phyloP scores from a whole-genome alignment of 2,113 vertebrate species.

The Hypocryptadius cinnamomeus region DNA sequence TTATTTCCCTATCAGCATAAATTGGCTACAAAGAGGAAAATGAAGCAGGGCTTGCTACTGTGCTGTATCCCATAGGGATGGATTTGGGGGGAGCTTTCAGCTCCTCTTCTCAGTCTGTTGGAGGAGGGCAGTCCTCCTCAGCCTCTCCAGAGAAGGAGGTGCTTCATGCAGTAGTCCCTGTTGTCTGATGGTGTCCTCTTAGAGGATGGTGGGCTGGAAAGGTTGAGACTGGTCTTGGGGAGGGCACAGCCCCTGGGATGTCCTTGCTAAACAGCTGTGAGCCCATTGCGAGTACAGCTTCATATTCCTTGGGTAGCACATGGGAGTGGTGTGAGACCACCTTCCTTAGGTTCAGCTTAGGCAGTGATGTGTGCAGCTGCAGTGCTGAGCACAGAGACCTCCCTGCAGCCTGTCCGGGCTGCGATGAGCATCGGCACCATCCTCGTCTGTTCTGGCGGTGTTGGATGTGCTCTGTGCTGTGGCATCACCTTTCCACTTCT shows the following conservation, averaged over 20 bases:
- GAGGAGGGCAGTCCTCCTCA: background rate
- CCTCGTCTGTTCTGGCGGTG: accelerated
- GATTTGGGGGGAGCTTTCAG: background rate
- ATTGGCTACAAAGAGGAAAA: conserved; percentile 7
- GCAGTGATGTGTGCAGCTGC: background rate
- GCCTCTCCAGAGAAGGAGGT: background rate
- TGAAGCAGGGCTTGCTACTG: background rate
- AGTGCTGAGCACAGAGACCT: background rate
- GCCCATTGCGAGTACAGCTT: accelerated
- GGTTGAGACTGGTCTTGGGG: background rate
- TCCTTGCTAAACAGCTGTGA: background rate
- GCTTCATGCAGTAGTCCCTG: background rate
- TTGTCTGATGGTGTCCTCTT: background rate
- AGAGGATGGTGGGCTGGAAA: background rate
- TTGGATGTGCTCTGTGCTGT: background rate
- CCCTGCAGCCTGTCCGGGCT: background rate
- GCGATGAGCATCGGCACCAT: accelerated
- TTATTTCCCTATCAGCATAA: conserved; percentile 53
- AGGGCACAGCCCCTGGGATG: background rate
- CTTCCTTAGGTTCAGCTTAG: background rate
- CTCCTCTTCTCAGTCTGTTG: background rate
- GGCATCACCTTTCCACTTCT: background rate
- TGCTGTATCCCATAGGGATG: background rate
- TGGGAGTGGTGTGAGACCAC: background rate
- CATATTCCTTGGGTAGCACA: accelerated